phyloP scores from a whole-genome alignment of 2,888 invertebrate species.

The Scelioninae gen. 1 region DNA sequence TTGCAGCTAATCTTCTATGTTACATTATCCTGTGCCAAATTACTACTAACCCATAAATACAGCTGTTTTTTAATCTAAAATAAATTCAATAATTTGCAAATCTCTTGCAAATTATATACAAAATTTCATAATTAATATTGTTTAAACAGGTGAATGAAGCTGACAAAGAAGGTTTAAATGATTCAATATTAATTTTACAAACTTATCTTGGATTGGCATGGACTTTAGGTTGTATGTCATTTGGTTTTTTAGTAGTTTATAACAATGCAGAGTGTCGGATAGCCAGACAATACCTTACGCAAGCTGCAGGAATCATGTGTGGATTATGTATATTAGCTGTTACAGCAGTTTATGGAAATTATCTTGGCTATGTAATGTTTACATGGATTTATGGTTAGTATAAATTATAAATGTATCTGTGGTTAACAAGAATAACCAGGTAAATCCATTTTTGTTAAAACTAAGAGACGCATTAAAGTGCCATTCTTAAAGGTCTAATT shows the following conservation, averaged over 20 bases:
- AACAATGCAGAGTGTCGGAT: slow-evolving; percentile 93
- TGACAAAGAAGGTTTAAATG: slow-evolving; percentile 89
- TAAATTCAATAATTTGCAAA: no score
- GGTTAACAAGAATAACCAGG: no score
- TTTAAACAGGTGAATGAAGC: slow-evolving; percentile 88
- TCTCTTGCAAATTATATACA: no score
- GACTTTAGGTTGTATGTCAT: slow-evolving; percentile 92
- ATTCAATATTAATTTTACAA: slow-evolving; percentile 88
- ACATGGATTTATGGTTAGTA: slow-evolving; percentile 90
- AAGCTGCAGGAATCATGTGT: slow-evolving; percentile 92
- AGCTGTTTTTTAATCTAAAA: no score
- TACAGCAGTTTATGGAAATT: slow-evolving; percentile 90
- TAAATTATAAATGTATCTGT: slow-evolving; percentile 5
- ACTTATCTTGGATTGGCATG: slow-evolving; percentile 92
- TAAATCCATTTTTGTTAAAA: no score
- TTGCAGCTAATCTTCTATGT: no score
- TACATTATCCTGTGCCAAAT: no score
- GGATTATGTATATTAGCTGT: slow-evolving; percentile 91
- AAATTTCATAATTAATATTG: not conserved
- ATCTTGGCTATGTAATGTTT: slow-evolving; percentile 91
- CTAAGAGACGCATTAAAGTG: no score
- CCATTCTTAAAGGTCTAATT: no score
- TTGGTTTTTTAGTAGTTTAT: slow-evolving; percentile 92
- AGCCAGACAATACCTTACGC: slow-evolving; percentile 93
- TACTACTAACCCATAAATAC: no score